Conservation (phyloP, 1,140 invertebrate species). For the Drosophila neocordata region DNA sequence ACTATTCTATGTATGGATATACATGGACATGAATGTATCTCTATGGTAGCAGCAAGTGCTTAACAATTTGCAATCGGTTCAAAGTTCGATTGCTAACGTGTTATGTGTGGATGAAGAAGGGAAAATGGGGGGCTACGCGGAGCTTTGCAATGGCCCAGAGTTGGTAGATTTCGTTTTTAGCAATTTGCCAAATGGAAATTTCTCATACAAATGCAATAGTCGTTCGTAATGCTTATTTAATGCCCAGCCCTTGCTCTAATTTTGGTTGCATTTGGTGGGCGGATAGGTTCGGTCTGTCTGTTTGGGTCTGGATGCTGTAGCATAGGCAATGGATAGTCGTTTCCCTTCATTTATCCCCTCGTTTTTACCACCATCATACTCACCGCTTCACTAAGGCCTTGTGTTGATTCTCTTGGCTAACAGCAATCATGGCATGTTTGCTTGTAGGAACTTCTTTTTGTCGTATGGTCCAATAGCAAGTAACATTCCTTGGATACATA, state of each 20-base stretch:
- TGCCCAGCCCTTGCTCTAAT: slow-evolving; percentile 46
- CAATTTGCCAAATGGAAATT: slow-evolving; percentile 77
- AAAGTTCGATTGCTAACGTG: background rate
- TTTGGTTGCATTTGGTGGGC: slow-evolving; percentile 52
- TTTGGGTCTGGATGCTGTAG: no score
- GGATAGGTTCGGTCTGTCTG: background rate
- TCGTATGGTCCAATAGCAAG: slow-evolving; percentile 90
- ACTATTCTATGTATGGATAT: slow-evolving; percentile 37
- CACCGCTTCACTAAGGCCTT: slow-evolving; percentile 89
- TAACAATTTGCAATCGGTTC: slow-evolving; percentile 41
- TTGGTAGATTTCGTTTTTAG: slow-evolving; percentile 55
- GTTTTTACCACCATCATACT: slow-evolving; percentile 35
- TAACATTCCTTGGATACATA: slow-evolving; percentile 94
- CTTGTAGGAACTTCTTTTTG: slow-evolving; percentile 93
- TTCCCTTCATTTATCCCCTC: background rate
- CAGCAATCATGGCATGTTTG: slow-evolving; percentile 94
- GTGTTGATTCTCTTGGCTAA: slow-evolving; percentile 88
- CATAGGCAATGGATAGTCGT: background rate
- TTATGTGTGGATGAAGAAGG: background rate
- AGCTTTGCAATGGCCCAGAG: slow-evolving; percentile 16
- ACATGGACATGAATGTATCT: slow-evolving; percentile 28
- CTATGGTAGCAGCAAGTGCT: slow-evolving; percentile 35
- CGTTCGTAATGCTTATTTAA: slow-evolving; percentile 74
- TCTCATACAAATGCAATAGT: slow-evolving; percentile 71
- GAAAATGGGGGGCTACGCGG: background rate